Conservation (phyloP, 2,113 vertebrate genomes). For the Cochlearius cochlearius region DNA sequence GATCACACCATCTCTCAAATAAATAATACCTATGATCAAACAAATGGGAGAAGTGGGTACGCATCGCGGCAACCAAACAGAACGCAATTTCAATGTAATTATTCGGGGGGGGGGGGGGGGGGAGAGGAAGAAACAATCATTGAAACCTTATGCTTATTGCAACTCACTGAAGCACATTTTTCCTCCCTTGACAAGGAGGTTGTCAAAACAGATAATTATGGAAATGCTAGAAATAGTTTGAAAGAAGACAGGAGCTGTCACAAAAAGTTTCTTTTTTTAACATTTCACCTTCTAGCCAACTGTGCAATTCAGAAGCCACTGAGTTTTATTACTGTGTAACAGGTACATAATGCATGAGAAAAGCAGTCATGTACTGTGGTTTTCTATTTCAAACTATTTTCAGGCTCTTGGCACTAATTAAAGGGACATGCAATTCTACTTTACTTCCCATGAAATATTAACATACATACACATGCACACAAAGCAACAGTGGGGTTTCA, state of each 20-base stretch:
- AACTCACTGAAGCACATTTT: conserved; percentile 39
- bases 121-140: not conserved
- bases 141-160: conserved; percentile 42
- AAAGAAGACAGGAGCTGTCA: conserved; percentile 53
- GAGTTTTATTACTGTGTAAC: conserved; percentile 23
- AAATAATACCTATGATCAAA: conserved; percentile 31
- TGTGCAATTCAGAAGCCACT: conserved; percentile 48
- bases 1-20: conserved; percentile 9
- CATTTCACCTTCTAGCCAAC: conserved; percentile 44
- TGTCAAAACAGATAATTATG: conserved; percentile 65
- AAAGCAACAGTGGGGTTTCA: not conserved
- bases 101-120: not conserved
- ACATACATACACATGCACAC: not conserved
- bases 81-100: conserved; percentile 44
- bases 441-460: not conserved
- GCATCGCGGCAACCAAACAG: not conserved
- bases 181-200: conserved; percentile 13
- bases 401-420: conserved; percentile 2
- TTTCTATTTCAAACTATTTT: conserved; percentile 34
- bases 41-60: not conserved
- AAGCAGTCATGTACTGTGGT: not conserved
- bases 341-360: conserved; percentile 34
- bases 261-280: conserved; percentile 45
- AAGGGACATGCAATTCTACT: not conserved
- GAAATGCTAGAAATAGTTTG: conserved; percentile 55